A percentile compares a stretch with the other conserved stretches of the same genome.
phyloP scores from a whole-genome alignment of 2,888 invertebrate species.

The Miltochrista miniata region DNA sequence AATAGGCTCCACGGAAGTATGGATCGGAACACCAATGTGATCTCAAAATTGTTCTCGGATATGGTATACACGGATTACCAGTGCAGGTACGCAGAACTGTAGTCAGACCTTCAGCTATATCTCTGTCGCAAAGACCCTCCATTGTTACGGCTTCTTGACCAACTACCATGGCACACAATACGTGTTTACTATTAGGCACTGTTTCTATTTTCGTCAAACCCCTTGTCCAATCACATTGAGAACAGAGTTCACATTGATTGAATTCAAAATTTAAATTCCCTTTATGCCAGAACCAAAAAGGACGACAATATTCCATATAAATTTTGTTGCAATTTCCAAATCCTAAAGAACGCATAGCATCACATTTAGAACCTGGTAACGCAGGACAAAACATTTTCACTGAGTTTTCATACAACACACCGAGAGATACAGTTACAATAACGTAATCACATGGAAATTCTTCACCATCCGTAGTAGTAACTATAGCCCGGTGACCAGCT shows the following conservation, averaged over 20 bases:
- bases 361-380: constrained; percentile 87
- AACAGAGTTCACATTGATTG: constrained; percentile 77
- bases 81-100: constrained; percentile 85
- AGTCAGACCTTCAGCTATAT: constrained; percentile 86
- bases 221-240: constrained; percentile 87
- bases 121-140: constrained; percentile 87
- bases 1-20: constrained; percentile 88
- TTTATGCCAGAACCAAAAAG: constrained; percentile 89
- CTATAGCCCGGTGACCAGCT: constrained; percentile 75
- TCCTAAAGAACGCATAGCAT: constrained; percentile 87
- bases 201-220: constrained; percentile 88
- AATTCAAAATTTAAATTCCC: constrained; percentile 86
- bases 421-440: constrained; percentile 90
- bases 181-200: constrained; percentile 87
- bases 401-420: constrained; percentile 87
- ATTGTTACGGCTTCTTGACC: constrained; percentile 87
- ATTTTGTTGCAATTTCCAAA: constrained; percentile 91
- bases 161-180: constrained; percentile 87
- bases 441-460: constrained; percentile 90
- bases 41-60: constrained; percentile 86
- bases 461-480: constrained; percentile 87
- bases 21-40: constrained; percentile 90
- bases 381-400: constrained; percentile 87
- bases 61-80: constrained; percentile 85
- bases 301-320: constrained; percentile 88